phyloP scores from a whole-genome alignment of 2,888 invertebrate genomes.

The Muscina levida region DNA sequence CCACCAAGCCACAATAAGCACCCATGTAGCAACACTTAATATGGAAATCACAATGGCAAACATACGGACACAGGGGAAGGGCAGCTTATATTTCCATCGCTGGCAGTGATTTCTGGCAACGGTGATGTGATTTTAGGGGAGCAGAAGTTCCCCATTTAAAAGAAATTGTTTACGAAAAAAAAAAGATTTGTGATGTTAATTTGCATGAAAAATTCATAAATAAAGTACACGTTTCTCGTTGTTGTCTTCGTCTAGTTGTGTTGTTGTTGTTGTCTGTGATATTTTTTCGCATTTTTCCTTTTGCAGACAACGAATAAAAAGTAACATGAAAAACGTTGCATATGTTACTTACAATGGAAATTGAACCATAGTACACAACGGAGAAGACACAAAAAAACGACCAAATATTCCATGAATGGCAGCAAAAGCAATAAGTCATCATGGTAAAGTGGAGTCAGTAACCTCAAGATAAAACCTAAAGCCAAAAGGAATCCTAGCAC shows the following conservation, averaged over 20 bases:
- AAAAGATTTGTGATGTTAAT: constrained; percentile 60
- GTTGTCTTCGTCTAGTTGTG: not conserved
- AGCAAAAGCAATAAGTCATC: constrained; percentile 63
- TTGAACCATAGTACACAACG: not conserved
- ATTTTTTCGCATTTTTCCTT: not conserved
- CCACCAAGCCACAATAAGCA: not conserved
- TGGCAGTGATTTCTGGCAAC: not conserved
- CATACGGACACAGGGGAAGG: not conserved
- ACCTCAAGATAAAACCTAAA: constrained; percentile 49
- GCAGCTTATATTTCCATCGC: not conserved
- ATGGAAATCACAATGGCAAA: constrained; percentile 48
- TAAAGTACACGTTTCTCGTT: constrained; percentile 56
- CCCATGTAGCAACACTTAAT: constrained; percentile 42
- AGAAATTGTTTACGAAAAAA: constrained; percentile 17
- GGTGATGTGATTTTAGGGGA: constrained; percentile 5
- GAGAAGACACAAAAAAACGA: constrained; percentile 36
- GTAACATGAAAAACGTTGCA: constrained; percentile 51
- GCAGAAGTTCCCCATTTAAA: constrained; percentile 15
- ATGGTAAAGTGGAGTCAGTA: constrained; percentile 56
- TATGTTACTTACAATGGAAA: constrained; percentile 55
- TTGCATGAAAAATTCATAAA: constrained; percentile 66
- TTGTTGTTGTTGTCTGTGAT: not conserved
- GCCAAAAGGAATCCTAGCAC: constrained; percentile 8
- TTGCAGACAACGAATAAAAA: not conserved
- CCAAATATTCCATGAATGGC: constrained; percentile 44